These are phyloP conservation scores for Proteles cristata DNA, from an alignment of 2,113 vertebrate genomes.

Conservation along the genomic window DNA sequence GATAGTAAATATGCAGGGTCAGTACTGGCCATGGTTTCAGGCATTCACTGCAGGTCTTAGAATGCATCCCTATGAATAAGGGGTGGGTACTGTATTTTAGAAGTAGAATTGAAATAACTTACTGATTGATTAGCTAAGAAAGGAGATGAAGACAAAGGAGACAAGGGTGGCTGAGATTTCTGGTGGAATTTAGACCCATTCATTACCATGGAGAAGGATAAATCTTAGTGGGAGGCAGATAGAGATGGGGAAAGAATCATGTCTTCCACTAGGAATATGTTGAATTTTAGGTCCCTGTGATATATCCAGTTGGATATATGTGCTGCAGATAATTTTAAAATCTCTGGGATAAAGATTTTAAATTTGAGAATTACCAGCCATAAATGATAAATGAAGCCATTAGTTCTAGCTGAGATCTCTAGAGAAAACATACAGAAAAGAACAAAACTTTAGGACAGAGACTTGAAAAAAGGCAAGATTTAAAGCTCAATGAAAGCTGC, in stretches of 20 bases:
- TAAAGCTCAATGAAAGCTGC: neutral
- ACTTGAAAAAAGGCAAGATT: neutral
- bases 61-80: neutral
- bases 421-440: neutral
- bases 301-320: neutral
- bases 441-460: neutral
- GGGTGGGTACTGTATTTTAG: neutral
- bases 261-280: neutral
- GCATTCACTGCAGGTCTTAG: neutral
- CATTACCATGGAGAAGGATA: neutral
- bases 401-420: neutral
- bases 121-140: neutral
- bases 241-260: neutral
- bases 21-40: neutral
- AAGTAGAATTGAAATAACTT: neutral
- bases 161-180: neutral
- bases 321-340: neutral
- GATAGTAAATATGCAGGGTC: neutral
- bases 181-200: conserved; percentile 1
- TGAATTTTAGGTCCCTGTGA: neutral
- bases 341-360: neutral
- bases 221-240: neutral
- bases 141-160: neutral
- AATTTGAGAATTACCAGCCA: neutral
- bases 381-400: conserved; percentile 34